Percentiles rank a stretch among this genome's conserved stretches.
These are phyloP conservation scores for Portevinia maculata DNA, from an alignment of 2,888 invertebrate genomes.

Conservation along the genomic window DNA sequence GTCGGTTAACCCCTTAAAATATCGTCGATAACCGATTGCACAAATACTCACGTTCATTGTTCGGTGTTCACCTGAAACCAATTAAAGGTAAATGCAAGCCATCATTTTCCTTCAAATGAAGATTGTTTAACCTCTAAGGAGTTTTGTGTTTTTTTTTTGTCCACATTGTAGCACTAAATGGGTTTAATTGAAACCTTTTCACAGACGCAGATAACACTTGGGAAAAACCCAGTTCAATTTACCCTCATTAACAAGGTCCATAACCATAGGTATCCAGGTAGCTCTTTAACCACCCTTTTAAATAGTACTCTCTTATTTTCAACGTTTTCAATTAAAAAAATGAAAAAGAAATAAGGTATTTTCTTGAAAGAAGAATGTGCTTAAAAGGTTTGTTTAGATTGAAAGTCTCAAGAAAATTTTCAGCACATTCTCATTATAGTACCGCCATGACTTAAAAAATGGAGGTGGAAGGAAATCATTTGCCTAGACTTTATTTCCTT, in stretches of 20 bases:
- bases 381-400: no score
- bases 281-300: no score
- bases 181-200: conserved; percentile 1
- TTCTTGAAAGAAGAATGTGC: no score
- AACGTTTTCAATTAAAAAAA: conserved; percentile 1
- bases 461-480: background rate
- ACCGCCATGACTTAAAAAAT: background rate
- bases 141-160: no score
- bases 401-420: background rate
- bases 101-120: no score
- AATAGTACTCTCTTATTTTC: background rate
- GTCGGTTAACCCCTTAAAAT: background rate
- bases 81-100: no score
- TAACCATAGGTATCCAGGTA: no score
- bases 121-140: no score
- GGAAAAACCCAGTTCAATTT: background rate
- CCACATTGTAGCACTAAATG: background rate
- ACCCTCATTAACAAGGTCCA: background rate
- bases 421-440: background rate
- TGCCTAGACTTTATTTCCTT: conserved; percentile 17
- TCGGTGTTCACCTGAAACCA: background rate
- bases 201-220: background rate
- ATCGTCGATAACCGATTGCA: background rate
- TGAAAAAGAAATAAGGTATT: no score
- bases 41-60: background rate